Base-by-base conservation (phyloP, 2,888 invertebrate species). In the Apodemia zela region DNA sequence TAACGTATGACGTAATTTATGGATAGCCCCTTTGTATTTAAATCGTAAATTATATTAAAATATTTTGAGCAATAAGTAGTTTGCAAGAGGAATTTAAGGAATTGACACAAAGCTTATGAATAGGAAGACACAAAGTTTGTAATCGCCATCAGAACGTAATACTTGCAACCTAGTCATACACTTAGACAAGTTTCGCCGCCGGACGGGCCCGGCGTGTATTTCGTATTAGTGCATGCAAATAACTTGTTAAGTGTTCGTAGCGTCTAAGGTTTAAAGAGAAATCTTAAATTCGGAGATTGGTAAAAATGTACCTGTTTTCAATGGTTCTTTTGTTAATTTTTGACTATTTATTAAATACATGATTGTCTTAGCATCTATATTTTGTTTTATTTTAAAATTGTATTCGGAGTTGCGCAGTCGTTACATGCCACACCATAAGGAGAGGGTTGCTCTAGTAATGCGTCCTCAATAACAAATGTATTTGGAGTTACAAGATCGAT, bases 281-380 rank as follows among this genome's bases (percentile, higher is more conserved):
- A 81, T 86, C 80, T 86, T 85, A 82, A 89, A 89, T 85, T 88
- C 83, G 81, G 88, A 89, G 87, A 89, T 89, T 87, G 89, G 85
- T 85, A 84, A 89, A 81, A 81, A 85, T 87, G 90, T 90, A 90
- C 90, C 89, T 90, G 89, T 90, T 89, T 89, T 89, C 87, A 87
- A 81, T 87, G 87, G 87, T 89, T 88, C 87, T 89, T 90, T 90
- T 89, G 89, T 90, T 89, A 87, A 84, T 88, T 89, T 90, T 91
- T 90, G 89, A 90, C 89, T 90, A 91, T 91, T 91, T 91, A 89
- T 91, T 80, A 82, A 51, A 89, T 89, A 90, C 87, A 90, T 89
- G 85, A 91, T 90, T 89, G 89, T 90, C 90, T 85, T 91, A 91
- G 90, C 89, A 89, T 89, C 86, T 75, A 81, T 69, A 66, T 67